phyloP scores from a whole-genome alignment of 1,140 invertebrate species.

The Mercenaria mercenaria region DNA sequence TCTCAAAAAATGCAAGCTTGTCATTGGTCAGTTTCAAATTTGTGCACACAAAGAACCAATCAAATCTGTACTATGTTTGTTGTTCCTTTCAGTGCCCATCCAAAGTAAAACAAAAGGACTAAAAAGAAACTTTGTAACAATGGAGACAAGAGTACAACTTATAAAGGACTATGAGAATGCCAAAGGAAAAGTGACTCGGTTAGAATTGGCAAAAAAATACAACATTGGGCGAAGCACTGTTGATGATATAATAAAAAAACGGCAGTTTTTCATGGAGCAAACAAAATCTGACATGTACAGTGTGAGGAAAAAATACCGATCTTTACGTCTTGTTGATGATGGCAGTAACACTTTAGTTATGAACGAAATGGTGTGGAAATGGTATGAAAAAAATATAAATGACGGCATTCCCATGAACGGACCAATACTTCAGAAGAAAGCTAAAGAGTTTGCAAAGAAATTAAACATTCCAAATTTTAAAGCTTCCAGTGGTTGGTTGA shows the following conservation, averaged over 20 bases:
- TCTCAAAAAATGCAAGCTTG: too few relatives aligned
- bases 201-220: background rate
- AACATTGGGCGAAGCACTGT: background rate
- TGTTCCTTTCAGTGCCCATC: background rate
- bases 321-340: background rate
- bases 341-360: background rate
- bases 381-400: background rate
- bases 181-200: background rate
- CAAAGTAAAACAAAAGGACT: background rate
- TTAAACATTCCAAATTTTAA: background rate
- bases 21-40: too few relatives aligned
- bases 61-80: background rate
- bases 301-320: background rate
- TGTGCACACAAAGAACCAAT: too few relatives aligned
- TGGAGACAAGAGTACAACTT: background rate
- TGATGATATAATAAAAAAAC: background rate
- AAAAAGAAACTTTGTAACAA: background rate
- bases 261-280: background rate
- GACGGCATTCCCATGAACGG: background rate
- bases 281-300: background rate
- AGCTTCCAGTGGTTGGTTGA: background rate
- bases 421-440: background rate
- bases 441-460: background rate
- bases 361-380: background rate
- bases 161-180: background rate